These are phyloP conservation scores for Athene noctua DNA, from an alignment of 2,113 vertebrate genomes.

Conservation along the genomic window DNA sequence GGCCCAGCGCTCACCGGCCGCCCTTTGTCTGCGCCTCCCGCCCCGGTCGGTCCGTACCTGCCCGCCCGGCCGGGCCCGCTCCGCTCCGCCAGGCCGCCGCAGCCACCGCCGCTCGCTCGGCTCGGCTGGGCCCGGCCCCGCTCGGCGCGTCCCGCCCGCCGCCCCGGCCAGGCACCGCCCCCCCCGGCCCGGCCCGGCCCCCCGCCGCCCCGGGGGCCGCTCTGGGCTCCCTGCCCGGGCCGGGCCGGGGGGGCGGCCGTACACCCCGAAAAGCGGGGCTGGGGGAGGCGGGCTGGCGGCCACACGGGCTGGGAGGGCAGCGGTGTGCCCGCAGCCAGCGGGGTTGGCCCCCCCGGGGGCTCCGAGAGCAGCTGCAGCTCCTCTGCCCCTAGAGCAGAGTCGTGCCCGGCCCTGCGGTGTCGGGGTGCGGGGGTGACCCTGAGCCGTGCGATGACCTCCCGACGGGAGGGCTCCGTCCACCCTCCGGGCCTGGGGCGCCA, in stretches of 20 bases:
- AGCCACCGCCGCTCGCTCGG: not conserved
- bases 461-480: not conserved
- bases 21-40: not conserved
- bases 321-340: not conserved
- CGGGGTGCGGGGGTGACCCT: not conserved
- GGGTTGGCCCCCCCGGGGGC: no score
- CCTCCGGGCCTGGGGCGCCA: not conserved
- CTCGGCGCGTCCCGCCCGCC: not conserved
- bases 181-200: not conserved
- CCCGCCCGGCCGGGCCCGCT: not conserved
- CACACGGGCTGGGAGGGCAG: not conserved
- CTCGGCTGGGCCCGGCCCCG: not conserved
- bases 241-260: not conserved
- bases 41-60: not conserved
- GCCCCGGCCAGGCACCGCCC: conserved; percentile 8
- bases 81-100: not conserved
- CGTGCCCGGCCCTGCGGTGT: not conserved
- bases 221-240: not conserved
- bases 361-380: not conserved
- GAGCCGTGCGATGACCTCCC: not conserved
- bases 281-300: not conserved
- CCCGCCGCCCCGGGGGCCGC: not conserved
- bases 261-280: not conserved
- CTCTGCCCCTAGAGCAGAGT: not conserved
- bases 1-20: not conserved